These are phyloP conservation scores for Stenotaenia linearis DNA, from an alignment of 2,888 invertebrate genomes.

Conservation along the genomic window DNA sequence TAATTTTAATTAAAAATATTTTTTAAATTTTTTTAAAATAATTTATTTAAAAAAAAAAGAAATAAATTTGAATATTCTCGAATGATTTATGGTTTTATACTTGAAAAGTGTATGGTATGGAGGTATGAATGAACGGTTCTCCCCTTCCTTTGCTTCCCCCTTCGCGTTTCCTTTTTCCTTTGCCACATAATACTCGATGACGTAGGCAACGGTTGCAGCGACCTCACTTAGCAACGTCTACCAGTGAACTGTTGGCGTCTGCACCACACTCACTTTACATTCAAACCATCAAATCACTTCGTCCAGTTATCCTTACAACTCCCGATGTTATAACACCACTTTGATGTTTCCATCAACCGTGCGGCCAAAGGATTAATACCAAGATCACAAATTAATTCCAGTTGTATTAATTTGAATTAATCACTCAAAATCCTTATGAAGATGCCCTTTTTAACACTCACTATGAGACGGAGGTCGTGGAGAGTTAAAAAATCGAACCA, in stretches of 20 bases:
- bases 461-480: constrained; percentile 29
- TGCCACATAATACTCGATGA: neutral
- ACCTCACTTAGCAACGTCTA: neutral
- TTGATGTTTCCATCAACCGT: neutral
- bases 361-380: no score
- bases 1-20: no score
- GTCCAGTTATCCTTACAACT: no score
- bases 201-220: neutral
- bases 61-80: no score
- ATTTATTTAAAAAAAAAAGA: neutral
- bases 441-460: constrained; percentile 30
- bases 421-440: neutral
- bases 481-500: constrained; percentile 14
- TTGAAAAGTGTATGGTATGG: no score
- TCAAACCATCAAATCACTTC: no score
- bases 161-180: neutral
- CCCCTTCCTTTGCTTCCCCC: neutral
- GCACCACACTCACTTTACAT: neutral
- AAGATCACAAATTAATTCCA: no score
- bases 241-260: neutral
- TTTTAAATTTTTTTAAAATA: no score
- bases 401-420: no score
- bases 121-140: neutral
- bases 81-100: no score
- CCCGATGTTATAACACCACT: neutral